These are phyloP conservation scores for Heliothis subflexa DNA, from an alignment of 1,140 invertebrate species.

Conservation along the genomic window DNA sequence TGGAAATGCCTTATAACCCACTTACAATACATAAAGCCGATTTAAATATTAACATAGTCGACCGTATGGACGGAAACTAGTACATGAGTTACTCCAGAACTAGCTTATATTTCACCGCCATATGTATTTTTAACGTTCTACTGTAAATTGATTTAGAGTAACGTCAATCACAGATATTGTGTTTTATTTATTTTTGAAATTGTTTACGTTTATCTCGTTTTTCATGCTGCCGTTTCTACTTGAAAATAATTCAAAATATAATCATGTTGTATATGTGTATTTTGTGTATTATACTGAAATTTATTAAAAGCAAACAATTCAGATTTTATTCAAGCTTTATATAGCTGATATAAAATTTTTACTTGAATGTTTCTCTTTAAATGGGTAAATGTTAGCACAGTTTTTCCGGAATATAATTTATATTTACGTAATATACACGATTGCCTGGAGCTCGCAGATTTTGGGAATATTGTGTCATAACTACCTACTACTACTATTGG, in stretches of 20 bases:
- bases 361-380: background rate
- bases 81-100: background rate
- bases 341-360: slow-evolving; percentile 1
- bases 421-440: background rate
- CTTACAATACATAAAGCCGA: slow-evolving; percentile 2
- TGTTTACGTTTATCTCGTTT: too few species aligned
- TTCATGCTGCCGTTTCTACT: too few species aligned
- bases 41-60: slow-evolving; percentile 3
- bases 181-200: too few species aligned
- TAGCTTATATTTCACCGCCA: too few species aligned
- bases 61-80: background rate
- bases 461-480: background rate
- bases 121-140: background rate
- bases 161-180: background rate
- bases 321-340: background rate
- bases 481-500: too few species aligned
- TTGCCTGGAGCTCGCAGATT: background rate
- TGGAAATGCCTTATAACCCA: slow-evolving; percentile 24
- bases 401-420: slow-evolving; percentile 17
- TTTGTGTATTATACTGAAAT: background rate
- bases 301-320: too few species aligned
- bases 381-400: background rate
- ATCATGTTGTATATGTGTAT: too few species aligned
- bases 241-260: too few species aligned
- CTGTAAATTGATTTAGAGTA: background rate